Evolutionary conservation across 2,888 invertebrate species (phyloP).

Genomic region (Barypeithes pellucidus): DNA sequence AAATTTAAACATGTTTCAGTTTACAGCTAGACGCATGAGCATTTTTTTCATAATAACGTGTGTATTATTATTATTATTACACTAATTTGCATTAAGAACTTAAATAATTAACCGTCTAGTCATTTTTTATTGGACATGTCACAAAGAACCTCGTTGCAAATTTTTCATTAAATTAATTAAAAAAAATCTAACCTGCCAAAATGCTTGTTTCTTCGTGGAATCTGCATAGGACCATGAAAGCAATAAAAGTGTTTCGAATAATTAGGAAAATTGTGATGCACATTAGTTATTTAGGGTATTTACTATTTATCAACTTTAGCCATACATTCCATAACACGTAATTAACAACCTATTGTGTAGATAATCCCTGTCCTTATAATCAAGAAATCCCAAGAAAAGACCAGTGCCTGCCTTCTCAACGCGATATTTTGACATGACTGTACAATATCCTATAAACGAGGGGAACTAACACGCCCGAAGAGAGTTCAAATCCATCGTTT

Average conservation of each 20-base stretch:
- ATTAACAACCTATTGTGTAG: neutral
- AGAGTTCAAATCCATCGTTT: slow-evolving; percentile 44
- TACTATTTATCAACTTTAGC: neutral
- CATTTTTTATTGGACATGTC: too few relatives aligned
- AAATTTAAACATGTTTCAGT: neutral
- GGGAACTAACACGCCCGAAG: slow-evolving; percentile 36
- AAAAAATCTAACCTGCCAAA: too few relatives aligned
- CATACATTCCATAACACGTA: neutral
- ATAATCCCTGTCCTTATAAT: neutral
- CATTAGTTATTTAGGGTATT: too few relatives aligned
- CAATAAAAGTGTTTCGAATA: too few relatives aligned
- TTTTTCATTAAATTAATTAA: too few relatives aligned
- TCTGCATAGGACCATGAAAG: too few relatives aligned
- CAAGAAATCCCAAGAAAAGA: slow-evolving; percentile 22
- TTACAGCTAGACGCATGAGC: neutral
- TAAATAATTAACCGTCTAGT: too few relatives aligned
- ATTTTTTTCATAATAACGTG: neutral
- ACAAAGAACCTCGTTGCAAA: too few relatives aligned
- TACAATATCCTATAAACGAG: slow-evolving; percentile 29
- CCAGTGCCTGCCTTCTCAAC: neutral
- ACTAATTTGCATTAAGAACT: too few relatives aligned
- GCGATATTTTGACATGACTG: slow-evolving; percentile 25
- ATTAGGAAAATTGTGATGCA: too few relatives aligned
- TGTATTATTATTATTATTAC: neutral
- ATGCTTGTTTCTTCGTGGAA: too few relatives aligned